Base-by-base conservation (phyloP, 2,113 vertebrate genomes). In the Procavia capensis region DNA sequence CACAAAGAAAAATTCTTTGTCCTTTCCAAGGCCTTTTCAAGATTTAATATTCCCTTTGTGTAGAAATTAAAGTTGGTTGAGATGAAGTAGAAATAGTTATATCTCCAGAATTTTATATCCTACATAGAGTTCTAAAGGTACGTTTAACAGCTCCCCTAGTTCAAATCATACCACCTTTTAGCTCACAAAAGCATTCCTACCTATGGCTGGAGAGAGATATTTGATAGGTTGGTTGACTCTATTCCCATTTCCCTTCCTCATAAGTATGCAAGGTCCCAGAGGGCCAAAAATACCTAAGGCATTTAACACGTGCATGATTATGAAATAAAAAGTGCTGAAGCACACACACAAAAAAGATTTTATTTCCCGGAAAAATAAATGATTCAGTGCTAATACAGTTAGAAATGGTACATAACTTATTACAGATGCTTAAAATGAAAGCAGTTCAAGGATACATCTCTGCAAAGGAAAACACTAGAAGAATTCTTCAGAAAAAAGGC, bases 31-130 rank as follows among this genome's bases (percentile, higher is more conserved):
- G n/a, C 4, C 70, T 97, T 97, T 94, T 96, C 64, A 95, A 96
- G 96, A 97, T 95, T 97, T 96, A 96, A 27, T 80, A 95, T 95
- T 93, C 29, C 4, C 19, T 97, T 96, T 95, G 81, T 95, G 76
- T 81, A 88, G 85, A 79, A 97, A 97, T 95, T 97, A 95, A 96
- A 96, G 88, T 47, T 97, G 79, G 92, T 88, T 63, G 47, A 87
- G 41, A 45, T 76, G 83, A 98, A 96, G 66, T 92, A 87, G 84
- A 97, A 96, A 66, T 20, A 97, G 3, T 25, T 92, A 5, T 92
- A 87, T 81, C 84, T 97, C 72, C 31, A 93, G 63, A 92, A 88
- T 87, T 96, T 94, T 97, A 94, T 95, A 72, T 39, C 80, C 75
- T 92, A 19, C 16, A 50, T 45, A 57, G 39, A 82, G 36, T 92